Conservation (phyloP, 2,797 vertebrate genomes). For the Sebastiscus tertius region DNA sequence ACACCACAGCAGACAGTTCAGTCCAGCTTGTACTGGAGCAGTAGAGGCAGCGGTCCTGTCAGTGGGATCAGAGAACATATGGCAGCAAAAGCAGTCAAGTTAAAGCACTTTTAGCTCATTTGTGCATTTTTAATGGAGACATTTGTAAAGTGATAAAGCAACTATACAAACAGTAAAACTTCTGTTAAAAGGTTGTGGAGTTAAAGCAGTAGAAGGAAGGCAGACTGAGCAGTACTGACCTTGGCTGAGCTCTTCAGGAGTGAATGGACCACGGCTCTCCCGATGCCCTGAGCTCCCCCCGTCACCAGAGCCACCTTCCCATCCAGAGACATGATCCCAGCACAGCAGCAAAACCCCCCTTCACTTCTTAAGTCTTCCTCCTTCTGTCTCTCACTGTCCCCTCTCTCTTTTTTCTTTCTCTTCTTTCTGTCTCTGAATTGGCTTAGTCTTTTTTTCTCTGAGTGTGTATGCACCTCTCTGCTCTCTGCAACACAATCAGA, state of each 20-base stretch:
- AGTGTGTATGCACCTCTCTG: slow-evolving; percentile 12
- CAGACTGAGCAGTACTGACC: slow-evolving; percentile 46
- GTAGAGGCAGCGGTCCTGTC: neutral
- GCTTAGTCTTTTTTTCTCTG: neutral
- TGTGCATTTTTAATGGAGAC: neutral
- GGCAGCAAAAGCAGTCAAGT: neutral
- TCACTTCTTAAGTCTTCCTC: neutral
- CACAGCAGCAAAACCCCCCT: neutral
- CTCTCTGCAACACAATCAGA: slow-evolving; percentile 12
- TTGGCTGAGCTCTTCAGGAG: slow-evolving; percentile 65
- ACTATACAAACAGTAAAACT: neutral
- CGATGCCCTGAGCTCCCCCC: slow-evolving; percentile 92
- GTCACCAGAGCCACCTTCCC: slow-evolving; percentile 93
- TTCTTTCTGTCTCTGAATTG: neutral
- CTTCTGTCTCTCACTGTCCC: neutral
- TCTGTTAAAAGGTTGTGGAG: neutral
- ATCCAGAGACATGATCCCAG: slow-evolving; percentile 84
- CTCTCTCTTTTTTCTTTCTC: neutral
- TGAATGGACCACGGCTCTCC: slow-evolving; percentile 76
- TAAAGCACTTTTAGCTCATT: neutral
- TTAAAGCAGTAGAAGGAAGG: neutral
- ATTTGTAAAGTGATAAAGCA: neutral
- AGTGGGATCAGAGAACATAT: neutral
- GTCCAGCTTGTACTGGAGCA: neutral
- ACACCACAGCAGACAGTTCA: neutral